Evolutionary conservation across 2,888 invertebrate genomes (phyloP).

Genomic region (Toxonevra muliebris): DNA sequence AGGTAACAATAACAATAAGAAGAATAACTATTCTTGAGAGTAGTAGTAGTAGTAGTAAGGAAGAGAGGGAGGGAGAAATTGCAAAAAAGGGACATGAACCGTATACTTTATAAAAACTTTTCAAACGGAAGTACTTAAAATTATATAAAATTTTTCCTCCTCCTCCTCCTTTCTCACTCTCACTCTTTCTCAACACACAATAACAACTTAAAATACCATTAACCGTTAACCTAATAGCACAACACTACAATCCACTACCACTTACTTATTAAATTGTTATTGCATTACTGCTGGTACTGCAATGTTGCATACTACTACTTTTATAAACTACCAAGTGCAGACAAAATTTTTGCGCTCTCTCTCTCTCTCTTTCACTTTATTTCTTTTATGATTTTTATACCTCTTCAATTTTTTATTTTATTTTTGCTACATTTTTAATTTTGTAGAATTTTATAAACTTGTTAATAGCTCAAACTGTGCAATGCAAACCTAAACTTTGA

Average conservation of each 20-base stretch:
- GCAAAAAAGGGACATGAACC: too few species aligned
- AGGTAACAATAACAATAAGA: background rate
- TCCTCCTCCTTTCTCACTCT: background rate
- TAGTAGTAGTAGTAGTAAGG: too few species aligned
- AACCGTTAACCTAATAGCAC: constrained; percentile 29
- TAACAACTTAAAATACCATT: constrained; percentile 29
- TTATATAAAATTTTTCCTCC: background rate
- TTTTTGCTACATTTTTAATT: background rate
- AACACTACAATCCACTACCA: constrained; percentile 8
- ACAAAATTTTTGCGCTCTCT: constrained; percentile 5
- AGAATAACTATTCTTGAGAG: background rate
- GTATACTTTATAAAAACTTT: background rate
- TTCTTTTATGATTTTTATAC: background rate
- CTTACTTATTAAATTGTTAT: constrained; percentile 21
- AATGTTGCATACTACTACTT: constrained; percentile 3
- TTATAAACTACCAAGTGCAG: constrained; percentile 5
- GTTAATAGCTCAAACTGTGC: background rate
- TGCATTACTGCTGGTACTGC: constrained; percentile 13
- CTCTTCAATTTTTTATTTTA: background rate
- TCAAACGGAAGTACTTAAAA: background rate
- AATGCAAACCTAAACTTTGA: background rate
- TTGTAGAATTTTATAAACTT: constrained; percentile 5
- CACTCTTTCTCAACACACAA: background rate
- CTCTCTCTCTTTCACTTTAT: background rate
- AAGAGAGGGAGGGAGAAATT: too few species aligned